A percentile compares a stretch with the other conserved stretches of the same genome.
phyloP scores from a whole-genome alignment of 2,797 vertebrate species.

The Sciaenops ocellatus region DNA sequence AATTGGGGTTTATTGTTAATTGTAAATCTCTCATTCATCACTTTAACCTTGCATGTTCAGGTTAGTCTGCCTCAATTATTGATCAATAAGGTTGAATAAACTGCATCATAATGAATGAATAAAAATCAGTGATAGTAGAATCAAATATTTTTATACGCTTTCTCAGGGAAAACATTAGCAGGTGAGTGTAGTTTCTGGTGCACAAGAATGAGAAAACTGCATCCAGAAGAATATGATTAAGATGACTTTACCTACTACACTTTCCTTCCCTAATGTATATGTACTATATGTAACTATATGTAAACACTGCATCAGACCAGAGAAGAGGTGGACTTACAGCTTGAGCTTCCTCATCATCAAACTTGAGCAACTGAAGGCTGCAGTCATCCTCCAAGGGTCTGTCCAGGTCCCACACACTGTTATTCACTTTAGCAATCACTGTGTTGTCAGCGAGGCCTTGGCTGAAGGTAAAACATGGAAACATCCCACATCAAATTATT shows the following conservation, averaged over 20 bases:
- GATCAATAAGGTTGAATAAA: not conserved
- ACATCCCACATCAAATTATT: slow-evolving; percentile 18
- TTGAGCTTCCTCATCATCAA: slow-evolving; percentile 97
- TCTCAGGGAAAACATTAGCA: not conserved
- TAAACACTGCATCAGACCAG: not conserved
- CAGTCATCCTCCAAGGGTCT: slow-evolving; percentile 94
- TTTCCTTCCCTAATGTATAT: not conserved
- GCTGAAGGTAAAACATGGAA: slow-evolving; percentile 75
- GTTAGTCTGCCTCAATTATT: not conserved
- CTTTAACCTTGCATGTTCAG: slow-evolving; percentile 35
- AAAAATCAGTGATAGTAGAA: not conserved
- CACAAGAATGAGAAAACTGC: not conserved
- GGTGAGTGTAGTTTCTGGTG: not conserved
- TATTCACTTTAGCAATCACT: slow-evolving; percentile 95
- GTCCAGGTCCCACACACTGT: slow-evolving; percentile 96
- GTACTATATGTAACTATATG: not conserved
- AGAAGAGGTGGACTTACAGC: slow-evolving; percentile 87
- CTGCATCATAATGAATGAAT: not conserved
- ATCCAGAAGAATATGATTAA: not conserved
- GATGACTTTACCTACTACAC: not conserved
- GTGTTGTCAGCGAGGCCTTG: slow-evolving; percentile 97
- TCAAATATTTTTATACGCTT: not conserved
- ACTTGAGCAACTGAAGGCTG: slow-evolving; percentile 94
- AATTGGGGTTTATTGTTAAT: slow-evolving; percentile 40
- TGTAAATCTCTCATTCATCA: slow-evolving; percentile 42